Evolutionary conservation across 2,113 vertebrate species (phyloP).

Genomic region (Heterotis niloticus): DNA sequence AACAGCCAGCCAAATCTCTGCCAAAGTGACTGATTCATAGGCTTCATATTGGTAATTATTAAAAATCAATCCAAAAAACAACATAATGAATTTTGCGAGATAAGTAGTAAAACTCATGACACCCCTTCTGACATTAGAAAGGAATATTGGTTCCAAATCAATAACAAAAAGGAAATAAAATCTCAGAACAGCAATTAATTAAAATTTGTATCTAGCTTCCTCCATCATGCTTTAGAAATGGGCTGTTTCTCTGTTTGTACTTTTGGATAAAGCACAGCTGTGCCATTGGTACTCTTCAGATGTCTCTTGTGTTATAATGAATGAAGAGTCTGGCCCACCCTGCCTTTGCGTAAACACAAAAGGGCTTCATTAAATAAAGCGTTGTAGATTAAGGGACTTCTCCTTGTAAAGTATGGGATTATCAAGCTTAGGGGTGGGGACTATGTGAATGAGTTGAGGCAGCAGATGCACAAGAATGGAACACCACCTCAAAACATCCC

Average conservation of each 20-base stretch:
- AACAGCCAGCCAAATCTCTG: neutral
- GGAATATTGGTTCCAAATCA: neutral
- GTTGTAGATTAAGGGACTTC: neutral
- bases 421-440: neutral
- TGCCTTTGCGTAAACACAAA: neutral
- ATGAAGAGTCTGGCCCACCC: neutral
- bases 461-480: neutral
- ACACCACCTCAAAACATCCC: no score
- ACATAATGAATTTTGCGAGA: no score
- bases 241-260: no score
- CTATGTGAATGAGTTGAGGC: neutral
- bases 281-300: neutral
- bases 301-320: neutral
- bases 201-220: neutral
- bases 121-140: no score
- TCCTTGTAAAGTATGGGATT: neutral
- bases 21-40: neutral
- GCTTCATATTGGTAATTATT: no score
- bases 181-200: neutral
- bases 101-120: no score
- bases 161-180: neutral
- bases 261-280: neutral
- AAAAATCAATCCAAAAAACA: no score
- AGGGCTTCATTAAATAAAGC: conserved; percentile 12
- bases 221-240: neutral